Evolutionary conservation across 1,140 invertebrate genomes (phyloP).

Genomic region (Dendroctonus ponderosae): DNA sequence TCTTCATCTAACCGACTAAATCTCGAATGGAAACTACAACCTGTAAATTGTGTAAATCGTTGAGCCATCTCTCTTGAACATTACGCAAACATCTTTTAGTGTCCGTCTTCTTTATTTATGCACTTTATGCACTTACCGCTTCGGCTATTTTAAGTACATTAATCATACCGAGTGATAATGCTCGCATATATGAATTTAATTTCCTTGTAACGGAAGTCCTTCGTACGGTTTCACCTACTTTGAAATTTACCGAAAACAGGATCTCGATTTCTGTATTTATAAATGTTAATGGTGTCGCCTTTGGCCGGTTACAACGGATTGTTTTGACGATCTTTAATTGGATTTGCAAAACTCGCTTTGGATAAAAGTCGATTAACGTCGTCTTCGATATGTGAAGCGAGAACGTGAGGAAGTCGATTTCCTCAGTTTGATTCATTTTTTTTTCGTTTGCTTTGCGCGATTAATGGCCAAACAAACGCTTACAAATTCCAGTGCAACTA

Average conservation of each 20-base stretch:
- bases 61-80: slow-evolving; percentile 16
- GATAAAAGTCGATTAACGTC: too few species aligned
- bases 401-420: too few species aligned
- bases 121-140: slow-evolving; percentile 26
- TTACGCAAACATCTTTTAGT: slow-evolving; percentile 26
- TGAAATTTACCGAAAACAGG: slow-evolving; percentile 19
- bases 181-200: slow-evolving; percentile 25
- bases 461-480: too few species aligned
- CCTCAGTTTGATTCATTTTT: too few species aligned
- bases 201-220: slow-evolving; percentile 20
- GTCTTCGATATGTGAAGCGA: too few species aligned
- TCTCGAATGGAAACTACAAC: slow-evolving; percentile 12
- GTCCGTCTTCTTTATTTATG: slow-evolving; percentile 30
- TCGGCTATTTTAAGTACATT: slow-evolving; percentile 34
- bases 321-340: neutral
- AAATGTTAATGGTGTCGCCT: too few species aligned
- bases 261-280: neutral
- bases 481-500: too few species aligned
- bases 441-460: too few species aligned
- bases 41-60: slow-evolving; percentile 27
- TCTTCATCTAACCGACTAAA: slow-evolving; percentile 8
- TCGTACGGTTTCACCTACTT: slow-evolving; percentile 21
- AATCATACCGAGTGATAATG: slow-evolving; percentile 27
- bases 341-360: too few species aligned
- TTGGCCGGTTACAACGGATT: neutral